Evolutionary conservation across 2,888 invertebrate species (phyloP), one percentile per base, ranked within the genome.

Genomic region (Stegana nigrithorax): DNA sequence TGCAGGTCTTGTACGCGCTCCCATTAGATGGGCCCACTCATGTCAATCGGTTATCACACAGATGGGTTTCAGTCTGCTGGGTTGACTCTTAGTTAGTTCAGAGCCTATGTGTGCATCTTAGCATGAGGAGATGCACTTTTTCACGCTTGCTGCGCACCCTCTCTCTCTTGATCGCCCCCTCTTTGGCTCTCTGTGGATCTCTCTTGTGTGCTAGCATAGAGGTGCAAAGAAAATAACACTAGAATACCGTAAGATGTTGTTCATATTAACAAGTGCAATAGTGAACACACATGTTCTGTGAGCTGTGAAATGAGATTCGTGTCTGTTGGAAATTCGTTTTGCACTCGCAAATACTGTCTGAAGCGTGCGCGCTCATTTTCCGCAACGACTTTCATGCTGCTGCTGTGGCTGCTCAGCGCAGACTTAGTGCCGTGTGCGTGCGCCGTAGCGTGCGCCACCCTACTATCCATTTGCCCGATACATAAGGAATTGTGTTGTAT

Each of bases 351-450:
- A 10, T 8, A 42, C 25, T 42, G 23, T 7, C 1, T 29, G 29
- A 29, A 29, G 21, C 19, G 45, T 17, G 19, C 19, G 45, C 19
- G 45, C 10, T 17, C 21, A 45, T 17, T 17, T 17, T 21, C n/a
- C 29, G 10, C 29, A 10, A 29, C 10, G 29, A 6, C 10, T 29
- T 29, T 29, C 6, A 29, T 29, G 29, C 29, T 29, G 29, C 29
- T 29, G 6, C 10, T 6, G 6, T 32, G 10, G 32, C 32, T 12
- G 32, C 32, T 12, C 32, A 32, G 32, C 32, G 5, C 32, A 32
- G 32, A 57, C 58, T 64, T 62, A 62, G 67, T 67, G 67, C 67
- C 67, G 67, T 63, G 70, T 72, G 68, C 68, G 62, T 65, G 62
- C 60, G 63, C 69, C 71, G 68, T 69, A n/a, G n/a, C 69, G 67